Base-by-base conservation (phyloP, 2,797 vertebrate genomes). In the Moxostoma hubbsi region DNA sequence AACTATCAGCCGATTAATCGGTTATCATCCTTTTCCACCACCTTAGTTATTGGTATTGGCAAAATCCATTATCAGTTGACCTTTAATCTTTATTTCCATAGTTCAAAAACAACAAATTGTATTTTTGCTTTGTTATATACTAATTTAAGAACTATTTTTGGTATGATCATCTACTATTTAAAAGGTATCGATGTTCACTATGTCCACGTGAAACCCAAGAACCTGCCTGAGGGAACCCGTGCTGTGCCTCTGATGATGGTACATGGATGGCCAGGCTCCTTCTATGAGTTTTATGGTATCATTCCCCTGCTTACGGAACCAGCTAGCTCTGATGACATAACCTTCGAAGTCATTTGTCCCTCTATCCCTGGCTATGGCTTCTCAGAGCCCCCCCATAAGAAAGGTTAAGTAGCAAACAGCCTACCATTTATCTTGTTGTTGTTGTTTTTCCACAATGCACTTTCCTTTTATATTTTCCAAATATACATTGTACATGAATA, bases 351-450 rank as follows among this genome's bases (percentile, higher is more conserved):
- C 85, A 93, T 97, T 86, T 97, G 96, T 84, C 96, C 96, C 15
- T 97, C 96, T 80, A 96, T 97, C 73, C 96, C 96, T 18, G 96
- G 96, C 6, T 97, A 96, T 0, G 95, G 94, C 51, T 97, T 95
- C 87, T 97, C 96, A 0, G 94, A 96, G 73, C 95, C 95, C 0
- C 91, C 96, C 0, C 94, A 91, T 74, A 93, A 95, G 88, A 92
- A 93, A 89, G 96, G 96, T 95, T 54, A 62, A 15, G 43, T 36
- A 5, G 5, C 7, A 43, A 65, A 78, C 46, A 63, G 36, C 16
- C 10, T 49, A 74, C 7, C 36, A 36, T 36, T 36, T 36, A 36
- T 36, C 36, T 4, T 36, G 36, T 36, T 36, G 36, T 24, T 24
- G 1, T 36, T 36, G 36, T 36, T 36, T 36, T 36, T 36, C 4